Base-by-base conservation (phyloP, 2,888 invertebrate species). In the Litoditis marina region DNA sequence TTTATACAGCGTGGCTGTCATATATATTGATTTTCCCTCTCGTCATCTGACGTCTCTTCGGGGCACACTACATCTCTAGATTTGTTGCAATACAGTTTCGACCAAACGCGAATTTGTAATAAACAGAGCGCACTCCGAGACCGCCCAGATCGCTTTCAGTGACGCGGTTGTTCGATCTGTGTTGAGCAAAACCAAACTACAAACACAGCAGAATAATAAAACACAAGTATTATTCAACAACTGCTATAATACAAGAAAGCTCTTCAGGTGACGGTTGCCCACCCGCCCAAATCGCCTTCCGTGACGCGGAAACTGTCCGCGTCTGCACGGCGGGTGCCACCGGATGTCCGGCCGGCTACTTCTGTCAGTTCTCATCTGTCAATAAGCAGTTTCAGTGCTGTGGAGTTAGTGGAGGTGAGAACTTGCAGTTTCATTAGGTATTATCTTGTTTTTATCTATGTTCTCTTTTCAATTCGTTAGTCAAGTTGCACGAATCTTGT, bases 351-450 rank as follows among this genome's bases (percentile, higher is more conserved):
- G 59, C 67, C 8, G 77, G 77, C 16, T 77, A 76, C 53, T 74
- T 74, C 64, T 76, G 76, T 46, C 76, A 74, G 49, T 76, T 71
- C 63, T 73, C 73, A 5, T 64, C 57, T 28, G 52, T 58, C 36
- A 72, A 75, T 36, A 68, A 67, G 32, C 73, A 72, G 51, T 73
- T 75, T 65, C 76, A 76, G 62, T 76, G 76, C 58, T 76, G 76
- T 59, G 76, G 76, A 44, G 71, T 74, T 25, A 61, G 66, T 32
- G 73, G 69, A 27, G 71, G 65, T 65, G 32, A 31, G n/a, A n/a
- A n/a, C n/a, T n/a, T n/a, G n/a, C 13, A 36, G 11, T 36, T 36
- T 36, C 11, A 36, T 16, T 36, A 13, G 36, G 36, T 13, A 36
- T 36, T 36, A 13, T 36, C 16, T 36, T 36, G 16, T 36, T 28